These are phyloP conservation scores for Lypha dubia DNA, from an alignment of 2,888 invertebrate genomes.

Conservation along the genomic window DNA sequence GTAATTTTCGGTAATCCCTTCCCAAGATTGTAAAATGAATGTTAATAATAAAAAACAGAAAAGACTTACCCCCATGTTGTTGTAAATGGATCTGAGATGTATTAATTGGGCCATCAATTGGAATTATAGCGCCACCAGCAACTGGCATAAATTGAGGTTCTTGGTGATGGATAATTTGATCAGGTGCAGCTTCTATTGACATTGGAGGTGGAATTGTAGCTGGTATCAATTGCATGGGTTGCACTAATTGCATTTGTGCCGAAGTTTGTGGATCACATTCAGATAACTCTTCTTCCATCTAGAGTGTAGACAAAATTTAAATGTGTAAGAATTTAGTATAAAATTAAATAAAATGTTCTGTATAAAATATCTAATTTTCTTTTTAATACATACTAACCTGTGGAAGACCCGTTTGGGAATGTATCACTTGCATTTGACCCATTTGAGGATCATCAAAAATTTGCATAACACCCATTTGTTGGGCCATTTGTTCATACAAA, in stretches of 20 bases:
- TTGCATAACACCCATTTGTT: conserved; percentile 82
- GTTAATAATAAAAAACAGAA: conserved; percentile 9
- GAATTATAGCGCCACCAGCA: conserved; percentile 58
- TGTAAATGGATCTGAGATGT: conserved; percentile 60
- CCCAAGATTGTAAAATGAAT: neutral
- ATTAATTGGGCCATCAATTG: conserved; percentile 63
- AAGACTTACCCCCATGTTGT: conserved; percentile 68
- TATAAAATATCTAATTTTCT: neutral
- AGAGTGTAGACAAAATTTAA: neutral
- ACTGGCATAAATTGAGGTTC: conserved; percentile 76
- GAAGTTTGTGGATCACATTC: conserved; percentile 64
- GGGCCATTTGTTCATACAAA: conserved; percentile 81
- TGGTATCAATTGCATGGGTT: conserved; percentile 74
- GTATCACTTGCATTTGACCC: conserved; percentile 77
- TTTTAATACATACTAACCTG: conserved; percentile 74
- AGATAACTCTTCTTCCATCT: conserved; percentile 68
- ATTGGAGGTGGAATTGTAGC: conserved; percentile 57
- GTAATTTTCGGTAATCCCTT: neutral
- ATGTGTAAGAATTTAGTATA: neutral
- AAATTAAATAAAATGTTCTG: neutral
- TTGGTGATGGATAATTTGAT: conserved; percentile 73
- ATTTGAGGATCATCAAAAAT: conserved; percentile 80
- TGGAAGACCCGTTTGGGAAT: conserved; percentile 73
- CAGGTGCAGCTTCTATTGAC: conserved; percentile 57
- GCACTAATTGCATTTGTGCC: conserved; percentile 73